A percentile compares a stretch with the other conserved stretches of the same genome.
These are phyloP conservation scores for Embiotoca jacksoni DNA, from an alignment of 2,113 vertebrate genomes.

Conservation along the genomic window DNA sequence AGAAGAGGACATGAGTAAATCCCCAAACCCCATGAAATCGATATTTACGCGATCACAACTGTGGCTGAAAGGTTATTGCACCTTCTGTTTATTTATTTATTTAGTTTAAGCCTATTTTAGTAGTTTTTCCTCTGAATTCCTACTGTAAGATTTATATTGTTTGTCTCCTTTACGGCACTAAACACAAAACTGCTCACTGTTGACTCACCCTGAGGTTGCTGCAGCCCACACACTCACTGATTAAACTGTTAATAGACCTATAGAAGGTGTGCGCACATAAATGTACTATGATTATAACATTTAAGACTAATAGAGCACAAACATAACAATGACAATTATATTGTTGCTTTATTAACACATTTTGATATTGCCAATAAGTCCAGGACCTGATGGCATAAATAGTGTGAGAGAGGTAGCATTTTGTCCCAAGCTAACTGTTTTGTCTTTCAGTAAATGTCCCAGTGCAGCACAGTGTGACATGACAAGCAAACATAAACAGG, in stretches of 20 bases:
- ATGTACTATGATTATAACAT: too few species aligned
- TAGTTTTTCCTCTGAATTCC: neutral
- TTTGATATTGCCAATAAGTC: too few species aligned
- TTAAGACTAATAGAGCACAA: too few species aligned
- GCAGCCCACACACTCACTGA: neutral
- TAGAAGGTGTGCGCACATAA: neutral
- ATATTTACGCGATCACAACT: slow-evolving; percentile 2
- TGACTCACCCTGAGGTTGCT: neutral
- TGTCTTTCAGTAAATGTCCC: too few species aligned
- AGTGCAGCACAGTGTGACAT: too few species aligned
- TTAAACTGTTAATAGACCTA: neutral
- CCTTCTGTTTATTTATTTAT: neutral
- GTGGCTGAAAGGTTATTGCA: slow-evolving; percentile 10
- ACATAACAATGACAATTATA: too few species aligned
- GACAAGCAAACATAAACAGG: too few species aligned
- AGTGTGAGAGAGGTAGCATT: too few species aligned
- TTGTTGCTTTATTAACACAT: too few species aligned
- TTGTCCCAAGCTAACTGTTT: too few species aligned
- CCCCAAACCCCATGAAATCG: slow-evolving; percentile 16
- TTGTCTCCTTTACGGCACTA: neutral
- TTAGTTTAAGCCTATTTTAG: neutral
- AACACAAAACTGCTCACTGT: neutral
- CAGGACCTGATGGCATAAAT: too few species aligned
- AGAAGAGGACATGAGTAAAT: slow-evolving; percentile 4
- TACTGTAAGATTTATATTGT: slow-evolving; percentile 1